Base-by-base conservation (phyloP, 2,113 vertebrate genomes). In the Benitochromis conjunctus region DNA sequence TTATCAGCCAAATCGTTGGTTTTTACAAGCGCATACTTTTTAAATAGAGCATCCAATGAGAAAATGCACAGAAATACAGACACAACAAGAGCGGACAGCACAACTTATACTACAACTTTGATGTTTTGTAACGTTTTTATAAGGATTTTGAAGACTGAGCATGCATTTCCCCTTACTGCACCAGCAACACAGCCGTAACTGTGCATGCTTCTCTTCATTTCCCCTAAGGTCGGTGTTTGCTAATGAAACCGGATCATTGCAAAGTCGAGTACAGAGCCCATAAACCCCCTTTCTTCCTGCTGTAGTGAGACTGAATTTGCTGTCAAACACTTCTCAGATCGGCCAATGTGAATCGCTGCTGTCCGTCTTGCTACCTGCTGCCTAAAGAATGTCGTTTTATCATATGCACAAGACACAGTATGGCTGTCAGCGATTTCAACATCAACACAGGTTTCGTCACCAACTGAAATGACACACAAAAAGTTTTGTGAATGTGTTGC, bases 391-490 rank as follows among this genome's bases (percentile, higher is more conserved):
- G 31, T 18, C 62, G 8, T 1, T 55, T 51, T 21, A 12, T 58
- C 24, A 1, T 24, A 79, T 54, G 24, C 14, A 19, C 29, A n/a
- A 16, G 19, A 76, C 3, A 11, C 19, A 77, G 38, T 0, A 7
- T 4, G 2, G 18, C 51, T 26, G 54, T 41, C 1, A 11, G 21
- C 16, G 58, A 10, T 83, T 86, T 86, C 84, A 54, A 0, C 79
- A 91, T 38, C 3, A 7, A 62, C 14, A 24, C 13, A 18, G 4
- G 43, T 89, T 84, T 84, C 62, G 41, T 62, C 76, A 81, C 21
- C 5, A 4, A 55, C 38, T 66, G 48, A 80, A 43, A 69, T 7
- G 41, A 24, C 48, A 48, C 55, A 56, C 24, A 34, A 74, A 26
- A 58, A 0, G 0, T 38, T 21, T 55, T 69, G 4, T 55, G 12